phyloP scores from a whole-genome alignment of 37 sponge, comb jelly and placozoan genomes.

The Diacarnus erythraeanus region DNA sequence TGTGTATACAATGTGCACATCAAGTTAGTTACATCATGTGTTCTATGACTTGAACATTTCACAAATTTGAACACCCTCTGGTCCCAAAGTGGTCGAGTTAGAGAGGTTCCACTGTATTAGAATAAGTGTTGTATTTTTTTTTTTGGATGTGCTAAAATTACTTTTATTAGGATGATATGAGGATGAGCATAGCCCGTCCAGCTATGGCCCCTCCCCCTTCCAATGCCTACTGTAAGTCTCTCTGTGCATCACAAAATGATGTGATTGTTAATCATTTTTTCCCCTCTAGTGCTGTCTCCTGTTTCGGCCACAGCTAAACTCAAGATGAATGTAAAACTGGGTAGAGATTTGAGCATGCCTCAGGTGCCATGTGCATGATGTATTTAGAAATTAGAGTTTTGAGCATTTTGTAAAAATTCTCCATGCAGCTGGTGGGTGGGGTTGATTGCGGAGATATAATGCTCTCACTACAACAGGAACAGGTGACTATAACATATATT shows the following conservation, averaged over 20 bases:
- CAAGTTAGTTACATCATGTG: no score
- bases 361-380: constrained; percentile 37
- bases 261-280: neutral
- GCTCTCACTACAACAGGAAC: constrained; percentile 41
- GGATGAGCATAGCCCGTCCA: constrained; percentile 44
- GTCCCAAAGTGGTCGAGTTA: no score
- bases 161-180: constrained; percentile 45
- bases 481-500: no score
- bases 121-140: no score
- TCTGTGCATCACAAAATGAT: no score
- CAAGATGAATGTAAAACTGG: constrained; percentile 53
- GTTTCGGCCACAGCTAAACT: constrained; percentile 59
- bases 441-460: constrained; percentile 56
- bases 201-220: constrained; percentile 29
- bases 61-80: no score
- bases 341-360: constrained; percentile 43
- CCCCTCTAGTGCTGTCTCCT: constrained; percentile 51
- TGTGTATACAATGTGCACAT: no score
- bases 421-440: constrained; percentile 42
- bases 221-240: constrained; percentile 47
- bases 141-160: no score
- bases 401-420: neutral
- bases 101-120: no score
- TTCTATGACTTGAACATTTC: no score
- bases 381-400: neutral